Percentiles rank a stretch among this genome's conserved stretches.
These are phyloP conservation scores for Incurvaria masculella DNA, from an alignment of 2,888 invertebrate species.

Conservation along the genomic window DNA sequence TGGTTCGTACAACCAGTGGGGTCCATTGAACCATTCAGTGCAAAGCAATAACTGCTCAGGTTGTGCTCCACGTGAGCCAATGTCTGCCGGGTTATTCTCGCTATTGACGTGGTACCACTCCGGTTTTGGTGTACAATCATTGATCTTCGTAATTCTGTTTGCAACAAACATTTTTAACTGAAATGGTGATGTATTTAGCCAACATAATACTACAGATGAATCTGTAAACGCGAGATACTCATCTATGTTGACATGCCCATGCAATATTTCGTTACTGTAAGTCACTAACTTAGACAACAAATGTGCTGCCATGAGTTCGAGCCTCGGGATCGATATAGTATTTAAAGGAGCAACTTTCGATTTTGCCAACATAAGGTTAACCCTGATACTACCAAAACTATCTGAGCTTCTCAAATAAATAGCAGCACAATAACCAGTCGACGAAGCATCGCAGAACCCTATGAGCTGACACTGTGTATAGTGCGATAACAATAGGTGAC, in stretches of 20 bases:
- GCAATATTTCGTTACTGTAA: not conserved
- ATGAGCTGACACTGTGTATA: conserved; percentile 1
- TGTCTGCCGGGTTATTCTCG: conserved; percentile 15
- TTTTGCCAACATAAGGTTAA: conserved; percentile 7
- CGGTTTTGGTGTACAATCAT: conserved; percentile 4
- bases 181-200: conserved; percentile 8
- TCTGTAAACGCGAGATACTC: not conserved
- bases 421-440: conserved; percentile 5
- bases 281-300: not conserved
- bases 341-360: conserved; percentile 9
- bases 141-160: conserved; percentile 12
- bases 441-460: not conserved
- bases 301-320: conserved; percentile 11
- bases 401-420: conserved; percentile 6
- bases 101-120: conserved; percentile 14
- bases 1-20: not conserved
- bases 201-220: conserved; percentile 10
- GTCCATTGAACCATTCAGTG: conserved; percentile 9
- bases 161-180: conserved; percentile 9
- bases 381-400: not conserved
- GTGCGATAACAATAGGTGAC: not conserved
- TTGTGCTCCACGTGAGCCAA: conserved; percentile 12
- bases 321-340: conserved; percentile 8
- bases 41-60: conserved; percentile 7
- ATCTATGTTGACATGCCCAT: no score